These are phyloP conservation scores for Hoplostethus mediterraneus DNA, from an alignment of 2,797 vertebrate genomes.

Conservation along the genomic window DNA sequence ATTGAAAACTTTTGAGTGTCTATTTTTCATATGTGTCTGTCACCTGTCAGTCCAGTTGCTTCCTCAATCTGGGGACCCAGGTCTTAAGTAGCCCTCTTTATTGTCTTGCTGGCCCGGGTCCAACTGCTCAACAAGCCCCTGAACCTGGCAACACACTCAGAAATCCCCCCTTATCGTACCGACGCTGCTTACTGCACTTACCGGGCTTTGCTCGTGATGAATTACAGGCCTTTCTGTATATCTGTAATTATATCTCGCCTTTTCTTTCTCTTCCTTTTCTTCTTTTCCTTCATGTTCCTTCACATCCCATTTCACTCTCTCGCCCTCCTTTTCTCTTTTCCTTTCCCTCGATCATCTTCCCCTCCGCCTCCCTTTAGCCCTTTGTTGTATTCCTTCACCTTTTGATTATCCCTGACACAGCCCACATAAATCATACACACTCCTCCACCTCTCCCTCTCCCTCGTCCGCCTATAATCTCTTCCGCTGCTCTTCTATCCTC, in stretches of 20 bases:
- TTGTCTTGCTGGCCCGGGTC: slow-evolving; percentile 7
- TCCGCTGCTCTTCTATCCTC: slow-evolving; percentile 33
- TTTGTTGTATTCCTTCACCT: slow-evolving; percentile 59
- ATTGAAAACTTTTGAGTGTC: too few species aligned
- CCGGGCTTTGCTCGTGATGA: too few species aligned
- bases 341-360: slow-evolving; percentile 15
- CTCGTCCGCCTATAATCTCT: slow-evolving; percentile 52
- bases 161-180: slow-evolving; percentile 6
- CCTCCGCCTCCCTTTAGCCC: slow-evolving; percentile 18
- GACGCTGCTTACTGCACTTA: too few species aligned
- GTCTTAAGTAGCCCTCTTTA: not conserved
- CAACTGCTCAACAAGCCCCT: slow-evolving; percentile 17
- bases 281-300: not conserved
- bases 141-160: slow-evolving; percentile 6
- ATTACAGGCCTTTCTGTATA: too few species aligned
- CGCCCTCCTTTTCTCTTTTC: too few species aligned
- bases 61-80: too few species aligned
- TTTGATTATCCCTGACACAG: slow-evolving; percentile 69
- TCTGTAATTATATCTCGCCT: too few species aligned
- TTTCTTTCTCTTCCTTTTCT: not conserved
- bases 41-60: too few species aligned
- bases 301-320: slow-evolving; percentile 4
- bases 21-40: too few species aligned
- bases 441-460: slow-evolving; percentile 37
- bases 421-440: slow-evolving; percentile 65